Evolutionary conservation across 2,888 invertebrate genomes (phyloP), one percentile per base, ranked within the genome.

Genomic region (Campoplex capitator): DNA sequence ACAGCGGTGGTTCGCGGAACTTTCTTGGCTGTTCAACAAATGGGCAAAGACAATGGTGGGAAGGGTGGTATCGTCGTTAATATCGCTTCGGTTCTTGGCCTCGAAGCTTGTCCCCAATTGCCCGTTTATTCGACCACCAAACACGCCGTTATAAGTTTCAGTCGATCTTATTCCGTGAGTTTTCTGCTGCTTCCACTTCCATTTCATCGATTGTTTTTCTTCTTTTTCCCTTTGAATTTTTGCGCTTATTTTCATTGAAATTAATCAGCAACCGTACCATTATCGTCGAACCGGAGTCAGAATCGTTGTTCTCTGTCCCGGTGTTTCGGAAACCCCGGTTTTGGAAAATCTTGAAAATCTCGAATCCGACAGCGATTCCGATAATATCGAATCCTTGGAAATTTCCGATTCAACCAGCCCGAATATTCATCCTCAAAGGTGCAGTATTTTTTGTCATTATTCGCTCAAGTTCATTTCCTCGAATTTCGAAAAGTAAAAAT

Each of bases 21-120:
- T 32, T 90, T 94, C 67, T 90, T 95, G 18, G 95, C 94, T 3
- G 90, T 95, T 77, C 94, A 95, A 86, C 94, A 95, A 89, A 93
- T 95, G 92, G 93, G 95, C 48, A 94, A 93, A 79, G 95, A 95
- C 89, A 93, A 92, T 58, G 95, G 95, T 7, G 95, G 95, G 0
- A 90, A 91, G 56, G 97, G 97, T 13, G 97, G 97, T 0, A 95
- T 95, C 0, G 95, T 97, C 71, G 95, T 97, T n/a, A 97, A 97
- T 91, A 94, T 96, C 35, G 95, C 96, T 0, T 96, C 97, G 0
- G 95, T 96, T 35, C 95, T 96, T 84, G 96, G 96, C 0, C 94
- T 95, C 68, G 94, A 95, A 89, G 93, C 95, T 0, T 94, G 95
- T 58, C 95, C 95, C 42, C 95, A 94, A 45, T 91, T 95, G 23